phyloP scores from a whole-genome alignment of 1,140 invertebrate genomes.

The Eubasilissa regina region DNA sequence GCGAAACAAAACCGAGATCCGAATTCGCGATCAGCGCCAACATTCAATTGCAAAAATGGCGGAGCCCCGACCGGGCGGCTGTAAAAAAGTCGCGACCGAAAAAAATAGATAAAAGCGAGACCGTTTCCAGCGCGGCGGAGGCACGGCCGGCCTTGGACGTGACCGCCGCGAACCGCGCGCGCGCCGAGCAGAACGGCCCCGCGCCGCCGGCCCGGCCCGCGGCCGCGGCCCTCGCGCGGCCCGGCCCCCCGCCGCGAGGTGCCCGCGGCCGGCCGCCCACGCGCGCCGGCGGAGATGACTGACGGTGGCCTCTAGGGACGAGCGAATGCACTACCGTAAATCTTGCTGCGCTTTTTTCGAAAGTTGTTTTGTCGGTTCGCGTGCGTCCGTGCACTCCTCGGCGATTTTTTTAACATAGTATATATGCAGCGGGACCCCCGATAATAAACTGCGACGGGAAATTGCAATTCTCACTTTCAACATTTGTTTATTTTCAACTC shows the following conservation, averaged over 20 bases:
- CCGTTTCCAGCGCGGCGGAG: neutral
- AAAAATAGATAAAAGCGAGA: slow-evolving; percentile 21
- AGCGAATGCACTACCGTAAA: too few relatives aligned
- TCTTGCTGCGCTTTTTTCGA: too few relatives aligned
- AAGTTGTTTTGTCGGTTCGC: too few relatives aligned
- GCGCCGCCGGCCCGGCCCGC: neutral
- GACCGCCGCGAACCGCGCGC: slow-evolving; percentile 4
- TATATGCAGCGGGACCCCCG: too few relatives aligned
- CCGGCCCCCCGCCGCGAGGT: neutral
- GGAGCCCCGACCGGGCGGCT: neutral
- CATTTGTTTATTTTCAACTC: too few relatives aligned
- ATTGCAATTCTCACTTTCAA: too few relatives aligned
- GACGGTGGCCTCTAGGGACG: too few relatives aligned
- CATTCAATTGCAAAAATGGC: slow-evolving; percentile 7
- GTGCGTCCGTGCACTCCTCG: too few relatives aligned
- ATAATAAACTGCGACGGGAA: too few relatives aligned
- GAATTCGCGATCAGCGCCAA: neutral
- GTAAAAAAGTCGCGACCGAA: slow-evolving; percentile 20
- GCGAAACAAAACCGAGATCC: too few relatives aligned
- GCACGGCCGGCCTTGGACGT: slow-evolving; percentile 20
- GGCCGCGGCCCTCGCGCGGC: neutral
- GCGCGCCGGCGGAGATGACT: neutral
- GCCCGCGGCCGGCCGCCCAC: slow-evolving; percentile 7
- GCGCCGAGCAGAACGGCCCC: slow-evolving; percentile 5
- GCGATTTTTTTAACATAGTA: too few relatives aligned